Percentiles rank a stretch among this genome's conserved stretches.
These are phyloP conservation scores for Epirrita christyi DNA, from an alignment of 2,888 invertebrate genomes.

Conservation along the genomic window DNA sequence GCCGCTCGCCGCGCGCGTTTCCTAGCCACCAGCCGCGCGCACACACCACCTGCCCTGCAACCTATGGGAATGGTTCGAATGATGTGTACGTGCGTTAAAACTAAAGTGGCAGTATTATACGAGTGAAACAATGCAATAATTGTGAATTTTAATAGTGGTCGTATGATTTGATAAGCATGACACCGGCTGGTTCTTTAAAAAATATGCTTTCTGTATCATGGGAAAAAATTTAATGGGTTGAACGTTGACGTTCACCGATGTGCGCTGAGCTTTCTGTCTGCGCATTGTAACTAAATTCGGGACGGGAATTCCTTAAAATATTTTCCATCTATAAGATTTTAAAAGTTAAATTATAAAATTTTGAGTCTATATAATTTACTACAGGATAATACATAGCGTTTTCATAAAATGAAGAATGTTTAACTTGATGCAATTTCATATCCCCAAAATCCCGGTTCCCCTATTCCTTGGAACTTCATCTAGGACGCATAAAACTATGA, in stretches of 20 bases:
- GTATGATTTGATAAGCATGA: slow-evolving; percentile 4
- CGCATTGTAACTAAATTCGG: neutral
- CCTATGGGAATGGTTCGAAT: slow-evolving; percentile 81
- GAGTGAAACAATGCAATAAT: slow-evolving; percentile 28
- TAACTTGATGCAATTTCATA: neutral
- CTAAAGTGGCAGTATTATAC: slow-evolving; percentile 8
- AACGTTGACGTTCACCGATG: neutral
- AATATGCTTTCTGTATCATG: neutral
- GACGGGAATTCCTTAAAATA: neutral
- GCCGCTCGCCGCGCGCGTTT: slow-evolving; percentile 60
- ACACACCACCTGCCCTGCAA: slow-evolving; percentile 66
- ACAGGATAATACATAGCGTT: neutral
- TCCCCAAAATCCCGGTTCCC: too few relatives aligned
- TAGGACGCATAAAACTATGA: too few relatives aligned
- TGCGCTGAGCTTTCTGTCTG: too few relatives aligned
- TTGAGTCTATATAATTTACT: neutral
- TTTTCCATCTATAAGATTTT: neutral
- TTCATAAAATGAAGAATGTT: neutral
- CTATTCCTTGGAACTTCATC: too few relatives aligned
- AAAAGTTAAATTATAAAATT: neutral
- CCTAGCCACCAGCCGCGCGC: slow-evolving; percentile 70
- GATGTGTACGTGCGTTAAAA: slow-evolving; percentile 46
- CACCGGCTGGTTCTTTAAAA: neutral
- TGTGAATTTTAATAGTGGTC: slow-evolving; percentile 16
- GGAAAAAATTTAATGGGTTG: neutral